These are phyloP conservation scores for Polypterus senegalus DNA, from an alignment of 2,113 vertebrate genomes.

Conservation along the genomic window DNA sequence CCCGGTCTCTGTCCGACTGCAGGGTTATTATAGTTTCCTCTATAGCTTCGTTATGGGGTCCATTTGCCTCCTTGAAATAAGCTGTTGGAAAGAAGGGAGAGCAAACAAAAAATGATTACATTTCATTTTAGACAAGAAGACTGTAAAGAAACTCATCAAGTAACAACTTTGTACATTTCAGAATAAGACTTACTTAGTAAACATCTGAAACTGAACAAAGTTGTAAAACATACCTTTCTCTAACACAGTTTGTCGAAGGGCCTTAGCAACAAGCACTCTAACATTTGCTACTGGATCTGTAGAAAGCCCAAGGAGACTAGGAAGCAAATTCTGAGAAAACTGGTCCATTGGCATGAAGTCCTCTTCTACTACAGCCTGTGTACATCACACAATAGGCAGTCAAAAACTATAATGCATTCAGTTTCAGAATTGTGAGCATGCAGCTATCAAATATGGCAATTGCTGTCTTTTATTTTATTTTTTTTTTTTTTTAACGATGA, in stretches of 20 bases:
- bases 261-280: constrained; percentile 70
- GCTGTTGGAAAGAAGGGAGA: constrained; percentile 31
- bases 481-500: no score
- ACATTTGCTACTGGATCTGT: constrained; percentile 73
- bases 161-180: no score
- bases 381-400: no score
- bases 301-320: constrained; percentile 69
- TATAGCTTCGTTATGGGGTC: constrained; percentile 69
- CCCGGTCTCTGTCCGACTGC: constrained; percentile 72
- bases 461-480: no score
- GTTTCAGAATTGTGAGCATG: no score
- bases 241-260: constrained; percentile 63
- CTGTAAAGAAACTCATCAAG: no score
- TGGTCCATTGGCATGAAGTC: constrained; percentile 70
- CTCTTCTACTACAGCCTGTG: constrained; percentile 61
- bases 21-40: constrained; percentile 68
- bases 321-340: constrained; percentile 67
- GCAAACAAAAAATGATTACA: no score
- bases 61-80: constrained; percentile 72
- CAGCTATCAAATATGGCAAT: no score
- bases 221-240: constrained; percentile 55
- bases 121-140: no score
- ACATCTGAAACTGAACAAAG: neutral
- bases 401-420: no score
- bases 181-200: neutral